Conservation (phyloP, 2,113 vertebrate species). For the Blennius ocellaris region DNA sequence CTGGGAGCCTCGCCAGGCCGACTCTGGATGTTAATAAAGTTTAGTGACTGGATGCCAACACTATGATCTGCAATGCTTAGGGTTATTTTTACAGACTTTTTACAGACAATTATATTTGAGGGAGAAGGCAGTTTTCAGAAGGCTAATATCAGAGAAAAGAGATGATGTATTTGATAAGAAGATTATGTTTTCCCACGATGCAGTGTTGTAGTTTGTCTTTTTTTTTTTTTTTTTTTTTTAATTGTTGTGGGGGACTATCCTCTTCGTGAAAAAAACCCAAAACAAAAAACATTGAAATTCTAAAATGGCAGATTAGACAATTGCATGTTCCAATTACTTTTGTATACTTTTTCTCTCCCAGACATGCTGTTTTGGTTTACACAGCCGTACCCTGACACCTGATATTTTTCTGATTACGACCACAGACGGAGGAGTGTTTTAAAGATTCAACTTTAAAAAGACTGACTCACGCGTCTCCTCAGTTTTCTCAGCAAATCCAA, state of each 20-base stretch:
- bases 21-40: conserved; percentile 79
- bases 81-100: conserved; percentile 82
- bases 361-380: neutral
- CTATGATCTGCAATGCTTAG: conserved; percentile 72
- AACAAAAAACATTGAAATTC: neutral
- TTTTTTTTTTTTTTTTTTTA: conserved; percentile 35
- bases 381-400: neutral
- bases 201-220: conserved; percentile 13
- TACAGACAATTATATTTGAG: conserved; percentile 77
- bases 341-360: neutral
- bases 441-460: neutral
- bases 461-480: conserved; percentile 2
- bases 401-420: conserved; percentile 19
- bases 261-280: conserved; percentile 31
- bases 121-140: conserved; percentile 60
- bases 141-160: conserved; percentile 65
- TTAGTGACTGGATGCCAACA: conserved; percentile 65
- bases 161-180: conserved; percentile 72
- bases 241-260: conserved; percentile 54
- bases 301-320: conserved; percentile 9
- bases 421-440: conserved; percentile 5
- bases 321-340: neutral
- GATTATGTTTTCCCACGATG: conserved; percentile 75
- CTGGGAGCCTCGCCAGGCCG: conserved; percentile 60
- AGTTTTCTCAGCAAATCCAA: conserved; percentile 1